Evolutionary conservation across 2,113 vertebrate species (phyloP), one percentile per base, ranked within the genome.

Genomic region (Muntiacus muntjak): DNA sequence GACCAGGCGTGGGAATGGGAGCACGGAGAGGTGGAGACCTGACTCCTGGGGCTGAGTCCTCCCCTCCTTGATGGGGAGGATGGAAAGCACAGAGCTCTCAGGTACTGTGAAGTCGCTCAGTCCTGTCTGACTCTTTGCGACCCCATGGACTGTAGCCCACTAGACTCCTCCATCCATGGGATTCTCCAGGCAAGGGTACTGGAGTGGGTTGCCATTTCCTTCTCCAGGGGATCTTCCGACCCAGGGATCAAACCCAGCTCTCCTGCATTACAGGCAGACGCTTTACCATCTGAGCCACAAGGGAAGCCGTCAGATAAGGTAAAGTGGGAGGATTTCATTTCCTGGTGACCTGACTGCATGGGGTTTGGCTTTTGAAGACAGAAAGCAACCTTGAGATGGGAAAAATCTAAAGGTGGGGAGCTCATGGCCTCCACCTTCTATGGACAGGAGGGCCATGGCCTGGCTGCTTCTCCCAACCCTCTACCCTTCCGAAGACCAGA

Each of bases 1-100:
- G 84, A 47, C 21, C 7, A 26, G 13, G 6, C 23, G 14, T 93
- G 14, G 6, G 25, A 55, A 86, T 13, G 15, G 58, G 43, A 78
- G 21, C 64, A 7, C 17, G 13, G 25, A 26, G 7, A 14, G 1
- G 0, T 43, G 4, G 64, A 25, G 16, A 52, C 25, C 19, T 4
- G 19, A 43, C n/a, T 47, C 33, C 3, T 28, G 7, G 11, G 3
- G 8, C n/a, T 50, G 15, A 71, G n/a, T 40, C 67, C 67, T 71
- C 67, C 67, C 10, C n/a, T 71, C 28, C 64, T 58, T 5, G 4
- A 52, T 55, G 6, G 11, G 8, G n/a, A n/a, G 21, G 33, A 45
- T 7, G 6, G 52, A 71, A 64, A 19, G 7, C 52, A 28, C 76
- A 88, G 74, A 52, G 16, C 7, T 17, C 0, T 36, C 26, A 21